Percentiles rank a stretch among this genome's conserved stretches.
These are phyloP conservation scores for Caranx ignobilis DNA, from an alignment of 2,113 vertebrate species.

Conservation along the genomic window DNA sequence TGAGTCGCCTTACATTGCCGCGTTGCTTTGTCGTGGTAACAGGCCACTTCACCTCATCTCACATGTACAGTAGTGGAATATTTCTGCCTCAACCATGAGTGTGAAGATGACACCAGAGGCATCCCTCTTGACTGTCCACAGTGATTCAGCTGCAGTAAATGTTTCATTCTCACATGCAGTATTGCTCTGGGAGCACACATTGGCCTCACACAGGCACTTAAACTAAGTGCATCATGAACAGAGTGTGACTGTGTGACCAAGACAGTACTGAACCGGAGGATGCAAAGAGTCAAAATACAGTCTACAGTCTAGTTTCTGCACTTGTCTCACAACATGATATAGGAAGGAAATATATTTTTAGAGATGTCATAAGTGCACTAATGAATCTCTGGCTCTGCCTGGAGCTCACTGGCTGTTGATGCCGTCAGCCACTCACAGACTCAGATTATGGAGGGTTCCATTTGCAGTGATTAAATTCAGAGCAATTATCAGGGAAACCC, in stretches of 20 bases:
- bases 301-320: slow-evolving; percentile 32
- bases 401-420: slow-evolving; percentile 47
- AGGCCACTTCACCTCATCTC: slow-evolving; percentile 46
- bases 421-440: slow-evolving; percentile 43
- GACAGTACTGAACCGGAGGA: background rate
- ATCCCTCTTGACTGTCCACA: slow-evolving; percentile 43
- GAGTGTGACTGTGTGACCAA: slow-evolving; percentile 23
- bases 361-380: slow-evolving; percentile 50
- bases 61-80: slow-evolving; percentile 45
- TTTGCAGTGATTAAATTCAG: slow-evolving; percentile 44
- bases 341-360: slow-evolving; percentile 50
- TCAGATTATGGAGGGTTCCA: slow-evolving; percentile 32
- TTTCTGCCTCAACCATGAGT: slow-evolving; percentile 51
- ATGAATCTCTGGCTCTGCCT: slow-evolving; percentile 54
- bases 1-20: slow-evolving; percentile 48
- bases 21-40: slow-evolving; percentile 58
- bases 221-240: slow-evolving; percentile 35
- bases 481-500: slow-evolving; percentile 53
- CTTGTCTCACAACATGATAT: slow-evolving; percentile 30
- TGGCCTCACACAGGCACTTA: slow-evolving; percentile 34
- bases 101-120: slow-evolving; percentile 55
- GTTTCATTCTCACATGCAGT: slow-evolving; percentile 49
- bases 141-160: slow-evolving; percentile 55
- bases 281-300: slow-evolving; percentile 30
- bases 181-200: slow-evolving; percentile 31